Base-by-base conservation (phyloP, 2,888 invertebrate species). In the Cheilosia soror region DNA sequence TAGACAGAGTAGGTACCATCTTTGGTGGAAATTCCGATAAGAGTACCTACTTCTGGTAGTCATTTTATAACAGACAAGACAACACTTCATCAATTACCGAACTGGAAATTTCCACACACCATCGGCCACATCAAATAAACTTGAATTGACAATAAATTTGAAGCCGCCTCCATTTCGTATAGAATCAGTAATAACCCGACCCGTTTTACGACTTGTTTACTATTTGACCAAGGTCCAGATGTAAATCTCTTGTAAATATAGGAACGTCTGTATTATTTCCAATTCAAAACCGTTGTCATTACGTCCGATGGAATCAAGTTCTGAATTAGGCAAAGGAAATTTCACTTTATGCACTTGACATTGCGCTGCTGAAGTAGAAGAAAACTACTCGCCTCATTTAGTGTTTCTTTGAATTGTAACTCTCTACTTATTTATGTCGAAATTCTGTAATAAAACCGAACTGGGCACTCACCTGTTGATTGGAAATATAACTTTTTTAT, bases 301-400 rank as follows among this genome's bases (percentile, higher is more conserved):
- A 13, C 20, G 29, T 25, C 5, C 7, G 20, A 31, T 6, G 27
- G 13, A 42, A 9, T 47, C 29, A 44, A 15, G 29, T 11, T 42
- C 6, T 44, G 11, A 60, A 4, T 63, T 13, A 27, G 29, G 44
- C 47, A 33, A 51, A 53, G 47, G 40, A 60, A 84, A 75, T 80
- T 80, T 84, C 84, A 80, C 80, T 80, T 66, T 66, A 66, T 71
- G 27, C 75, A 80, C 84, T 80, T 84, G 84, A 80, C 84, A 62
- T 75, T 75, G 66, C 42, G 31, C 29, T 13, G 47, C 2, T 20
- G 44, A 9, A 68, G 13, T n/a, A 40, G 51, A 78, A 73, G n/a
- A 77, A 66, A 55, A 71, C n/a, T 37, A 58, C 6, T 72, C 55
- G 65, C 27, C 29, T 4, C 37, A 11, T 11, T 37, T 4, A 37